Conservation (phyloP, 1,140 invertebrate species). For the Bathynomus jamesi region DNA sequence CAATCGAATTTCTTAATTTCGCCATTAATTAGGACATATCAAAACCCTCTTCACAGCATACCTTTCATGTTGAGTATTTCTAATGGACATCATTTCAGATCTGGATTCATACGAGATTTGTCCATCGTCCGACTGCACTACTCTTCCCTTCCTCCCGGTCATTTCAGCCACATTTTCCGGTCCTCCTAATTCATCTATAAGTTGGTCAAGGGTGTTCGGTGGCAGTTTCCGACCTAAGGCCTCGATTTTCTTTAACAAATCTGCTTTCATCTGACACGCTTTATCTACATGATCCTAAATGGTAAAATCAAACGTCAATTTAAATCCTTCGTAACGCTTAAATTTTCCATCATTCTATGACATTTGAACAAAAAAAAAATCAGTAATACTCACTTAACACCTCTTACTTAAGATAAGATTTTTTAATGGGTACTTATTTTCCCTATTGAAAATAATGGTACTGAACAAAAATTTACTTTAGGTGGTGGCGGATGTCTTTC, state of each 20-base stretch:
- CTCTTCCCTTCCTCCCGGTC: constrained; percentile 92
- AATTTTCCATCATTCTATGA: not conserved
- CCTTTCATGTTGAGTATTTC: constrained; percentile 76
- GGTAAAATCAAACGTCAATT: not conserved
- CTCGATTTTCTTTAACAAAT: constrained; percentile 79
- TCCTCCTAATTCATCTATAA: constrained; percentile 96
- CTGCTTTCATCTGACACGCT: constrained; percentile 84
- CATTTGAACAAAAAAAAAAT: not conserved
- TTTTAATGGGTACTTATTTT: too few species aligned
- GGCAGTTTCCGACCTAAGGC: constrained; percentile 78
- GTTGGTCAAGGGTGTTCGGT: constrained; percentile 95
- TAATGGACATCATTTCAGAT: constrained; percentile 90
- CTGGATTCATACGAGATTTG: constrained; percentile 89
- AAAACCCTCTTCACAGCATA: constrained; percentile 38
- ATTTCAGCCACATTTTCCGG: constrained; percentile 75
- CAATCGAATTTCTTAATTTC: too few species aligned
- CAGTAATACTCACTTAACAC: not conserved
- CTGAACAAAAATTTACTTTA: constrained; percentile 47
- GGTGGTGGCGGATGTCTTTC: constrained; percentile 51
- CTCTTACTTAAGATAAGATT: too few species aligned
- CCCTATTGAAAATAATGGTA: not conserved
- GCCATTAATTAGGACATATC: too few species aligned
- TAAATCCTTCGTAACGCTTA: not conserved
- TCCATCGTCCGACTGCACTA: constrained; percentile 68
- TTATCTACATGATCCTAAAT: constrained; percentile 52